Evolutionary conservation across 1,140 invertebrate species (phyloP).

Genomic region (Dendroctonus ponderosae): DNA sequence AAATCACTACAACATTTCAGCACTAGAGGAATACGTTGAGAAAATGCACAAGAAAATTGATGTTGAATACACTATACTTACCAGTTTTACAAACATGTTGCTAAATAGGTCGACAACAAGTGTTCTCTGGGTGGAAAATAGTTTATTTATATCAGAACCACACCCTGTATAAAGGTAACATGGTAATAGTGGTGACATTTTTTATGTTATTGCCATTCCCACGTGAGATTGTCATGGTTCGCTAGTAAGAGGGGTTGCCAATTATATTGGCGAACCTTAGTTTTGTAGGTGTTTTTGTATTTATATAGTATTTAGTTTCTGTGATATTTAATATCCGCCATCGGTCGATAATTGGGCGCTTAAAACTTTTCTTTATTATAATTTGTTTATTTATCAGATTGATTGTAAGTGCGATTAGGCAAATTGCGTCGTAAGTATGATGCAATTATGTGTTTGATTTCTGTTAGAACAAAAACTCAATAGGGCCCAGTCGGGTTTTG

Average conservation of each 20-base stretch:
- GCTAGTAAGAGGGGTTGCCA: constrained; percentile 17
- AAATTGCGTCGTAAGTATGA: too few relatives aligned
- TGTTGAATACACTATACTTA: constrained; percentile 38
- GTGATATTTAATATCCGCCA: background rate
- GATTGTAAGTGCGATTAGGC: too few relatives aligned
- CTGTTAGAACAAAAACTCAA: too few relatives aligned
- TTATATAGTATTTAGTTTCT: constrained; percentile 4
- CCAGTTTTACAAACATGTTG: constrained; percentile 53
- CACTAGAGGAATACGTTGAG: background rate
- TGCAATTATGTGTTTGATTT: too few relatives aligned
- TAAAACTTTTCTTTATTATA: too few relatives aligned
- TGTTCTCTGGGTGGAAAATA: constrained; percentile 26
- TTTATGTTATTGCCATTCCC: constrained; percentile 21
- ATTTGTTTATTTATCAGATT: too few relatives aligned
- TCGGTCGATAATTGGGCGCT: too few relatives aligned
- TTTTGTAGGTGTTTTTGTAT: constrained; percentile 13
- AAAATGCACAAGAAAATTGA: background rate
- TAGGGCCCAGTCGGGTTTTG: too few relatives aligned
- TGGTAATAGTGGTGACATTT: constrained; percentile 30
- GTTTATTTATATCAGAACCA: constrained; percentile 48
- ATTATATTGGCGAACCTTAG: constrained; percentile 15
- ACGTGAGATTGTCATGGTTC: constrained; percentile 20
- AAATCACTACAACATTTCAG: background rate
- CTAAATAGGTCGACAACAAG: constrained; percentile 39
- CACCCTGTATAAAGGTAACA: constrained; percentile 41